Conservation (phyloP, 2,797 vertebrate species). For the Halcyon chelicuti region DNA sequence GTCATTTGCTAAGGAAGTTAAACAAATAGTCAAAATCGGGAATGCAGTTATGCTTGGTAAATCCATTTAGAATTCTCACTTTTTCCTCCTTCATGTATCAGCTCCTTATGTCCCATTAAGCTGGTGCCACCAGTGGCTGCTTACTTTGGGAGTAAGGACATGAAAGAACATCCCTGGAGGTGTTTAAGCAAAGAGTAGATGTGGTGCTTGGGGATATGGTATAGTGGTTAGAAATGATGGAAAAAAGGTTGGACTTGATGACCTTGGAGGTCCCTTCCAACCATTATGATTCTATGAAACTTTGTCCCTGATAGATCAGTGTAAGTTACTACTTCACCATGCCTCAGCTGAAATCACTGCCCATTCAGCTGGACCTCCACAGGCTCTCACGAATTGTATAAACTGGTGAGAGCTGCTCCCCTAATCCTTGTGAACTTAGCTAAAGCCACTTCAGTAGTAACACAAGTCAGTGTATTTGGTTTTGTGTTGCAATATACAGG, state of each 20-base stretch:
- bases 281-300: too few species aligned
- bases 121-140: not conserved
- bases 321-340: rapidly evolving
- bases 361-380: not conserved
- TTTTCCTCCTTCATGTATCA: not conserved
- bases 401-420: not conserved
- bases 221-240: too few species aligned
- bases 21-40: not conserved
- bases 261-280: too few species aligned
- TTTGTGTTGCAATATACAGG: not conserved
- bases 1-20: not conserved
- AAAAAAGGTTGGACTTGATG: too few species aligned
- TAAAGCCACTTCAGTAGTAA: not conserved
- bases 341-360: not conserved
- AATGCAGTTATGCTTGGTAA: not conserved
- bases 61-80: not conserved
- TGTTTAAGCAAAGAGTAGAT: too few species aligned
- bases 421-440: not conserved
- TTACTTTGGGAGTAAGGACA: not conserved
- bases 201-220: too few species aligned
- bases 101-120: not conserved
- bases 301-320: not conserved
- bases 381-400: not conserved
- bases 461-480: rapidly evolving
- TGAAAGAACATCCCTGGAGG: too few species aligned